Evolutionary conservation across 2,888 invertebrate species (phyloP), one percentile per base, ranked within the genome.

Genomic region (Drosophila rubida): DNA sequence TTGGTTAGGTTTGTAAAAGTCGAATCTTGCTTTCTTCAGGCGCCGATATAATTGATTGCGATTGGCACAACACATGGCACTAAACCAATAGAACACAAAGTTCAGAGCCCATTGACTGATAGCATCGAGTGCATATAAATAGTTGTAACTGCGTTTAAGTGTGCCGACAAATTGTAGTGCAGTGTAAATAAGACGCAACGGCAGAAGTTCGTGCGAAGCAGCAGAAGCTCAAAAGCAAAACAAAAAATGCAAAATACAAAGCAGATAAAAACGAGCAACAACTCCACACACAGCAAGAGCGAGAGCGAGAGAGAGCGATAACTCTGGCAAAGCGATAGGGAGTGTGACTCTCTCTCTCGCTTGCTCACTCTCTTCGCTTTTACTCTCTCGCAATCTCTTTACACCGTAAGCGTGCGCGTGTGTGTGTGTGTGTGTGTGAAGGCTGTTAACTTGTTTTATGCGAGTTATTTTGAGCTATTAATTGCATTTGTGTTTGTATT

Each of bases 181-280:
- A 62, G 48, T 19, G 58, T 50, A 79, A 78, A 87, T 66, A 80
- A 60, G 64, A 44, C 51, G 72, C 49, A 63, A 57, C 51, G 32
- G 30, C 5, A 63, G 14, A 55, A 30, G 19, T 16, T n/a, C 37
- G 60, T 60, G 58, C 54, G 50, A 54, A 54, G 41, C 59, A 69
- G 32, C 61, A 71, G 82, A 84, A 84, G 65, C 67, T 58, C 23
- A 62, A 72, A 81, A 83, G 67, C 84, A 86, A 80, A 83, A 83
- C 86, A 83, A 86, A 85, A 50, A 69, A 54, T 64, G 78, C 64
- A 69, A 65, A 72, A 70, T 48, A 64, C 53, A 50, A 69, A 69
- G 3, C 3, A 48, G 44, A 35, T 8, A 68, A 39, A 42, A 42
- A 51, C 25, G 35, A 59, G 22, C 19, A 25, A 41, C n/a, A n/a